These are phyloP conservation scores for Caprella mutica DNA, from an alignment of 2,888 invertebrate genomes.

Conservation along the genomic window DNA sequence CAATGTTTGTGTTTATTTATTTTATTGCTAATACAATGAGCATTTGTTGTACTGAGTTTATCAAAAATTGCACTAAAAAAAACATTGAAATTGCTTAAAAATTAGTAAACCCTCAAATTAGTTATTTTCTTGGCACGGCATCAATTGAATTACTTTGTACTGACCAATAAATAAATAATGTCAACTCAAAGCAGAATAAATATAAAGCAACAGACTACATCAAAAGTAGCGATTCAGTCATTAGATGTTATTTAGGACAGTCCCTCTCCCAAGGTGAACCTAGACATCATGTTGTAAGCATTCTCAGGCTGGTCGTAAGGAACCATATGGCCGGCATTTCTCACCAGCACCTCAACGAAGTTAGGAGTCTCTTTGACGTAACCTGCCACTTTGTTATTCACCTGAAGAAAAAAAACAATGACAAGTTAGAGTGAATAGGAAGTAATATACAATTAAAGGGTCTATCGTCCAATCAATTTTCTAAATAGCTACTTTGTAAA, in stretches of 20 bases:
- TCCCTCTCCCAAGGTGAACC: constrained; percentile 51
- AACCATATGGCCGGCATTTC: constrained; percentile 72
- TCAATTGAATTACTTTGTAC: no score
- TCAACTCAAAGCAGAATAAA: no score
- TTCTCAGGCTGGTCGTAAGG: constrained; percentile 66
- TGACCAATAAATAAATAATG: no score
- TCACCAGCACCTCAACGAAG: constrained; percentile 59
- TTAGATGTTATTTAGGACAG: background rate
- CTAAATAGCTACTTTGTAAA: background rate
- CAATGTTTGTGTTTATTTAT: no score
- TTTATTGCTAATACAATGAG: no score
- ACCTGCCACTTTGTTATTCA: constrained; percentile 55
- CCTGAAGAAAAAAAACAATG: background rate
- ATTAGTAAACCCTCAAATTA: no score
- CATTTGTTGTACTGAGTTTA: no score
- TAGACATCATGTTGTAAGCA: constrained; percentile 59
- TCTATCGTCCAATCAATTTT: background rate
- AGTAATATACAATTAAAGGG: background rate
- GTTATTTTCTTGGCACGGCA: no score
- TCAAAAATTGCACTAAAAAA: no score
- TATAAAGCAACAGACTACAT: no score
- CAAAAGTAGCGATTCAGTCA: no score
- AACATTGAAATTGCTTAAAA: no score
- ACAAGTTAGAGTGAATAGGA: background rate
- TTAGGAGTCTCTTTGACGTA: constrained; percentile 61